These are phyloP conservation scores for Epinephelus lanceolatus DNA, from an alignment of 2,113 vertebrate species.

Conservation along the genomic window DNA sequence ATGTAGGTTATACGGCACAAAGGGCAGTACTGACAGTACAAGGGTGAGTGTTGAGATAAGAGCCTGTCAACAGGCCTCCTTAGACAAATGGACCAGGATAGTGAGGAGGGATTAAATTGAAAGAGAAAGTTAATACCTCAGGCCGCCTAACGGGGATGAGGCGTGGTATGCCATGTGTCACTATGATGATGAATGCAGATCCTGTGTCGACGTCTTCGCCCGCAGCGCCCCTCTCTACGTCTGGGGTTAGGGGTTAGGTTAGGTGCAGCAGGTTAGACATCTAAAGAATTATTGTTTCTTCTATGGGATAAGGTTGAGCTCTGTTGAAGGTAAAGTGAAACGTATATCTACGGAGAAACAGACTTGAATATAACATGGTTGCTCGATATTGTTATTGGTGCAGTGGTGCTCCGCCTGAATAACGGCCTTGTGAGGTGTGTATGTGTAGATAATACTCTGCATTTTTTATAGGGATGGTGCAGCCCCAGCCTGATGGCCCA, in stretches of 20 bases:
- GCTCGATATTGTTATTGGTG: neutral
- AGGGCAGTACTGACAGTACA: neutral
- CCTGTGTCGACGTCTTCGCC: neutral
- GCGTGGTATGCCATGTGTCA: neutral
- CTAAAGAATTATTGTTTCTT: neutral
- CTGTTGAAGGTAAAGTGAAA: neutral
- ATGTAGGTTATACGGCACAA: neutral
- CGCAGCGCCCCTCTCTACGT: neutral
- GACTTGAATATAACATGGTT: neutral
- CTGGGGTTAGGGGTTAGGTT: neutral
- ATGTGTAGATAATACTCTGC: neutral
- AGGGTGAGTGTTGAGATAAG: no score
- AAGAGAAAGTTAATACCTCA: constrained; percentile 47
- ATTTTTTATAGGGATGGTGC: constrained; percentile 81
- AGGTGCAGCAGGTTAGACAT: neutral
- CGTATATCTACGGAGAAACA: neutral
- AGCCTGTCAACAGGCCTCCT: neutral
- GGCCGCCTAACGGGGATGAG: neutral
- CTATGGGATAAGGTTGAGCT: neutral
- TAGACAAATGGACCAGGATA: rapidly evolving
- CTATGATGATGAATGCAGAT: neutral
- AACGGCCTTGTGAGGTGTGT: neutral
- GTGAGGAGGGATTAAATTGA: constrained; percentile 4
- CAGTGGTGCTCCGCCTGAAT: neutral
- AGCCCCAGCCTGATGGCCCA: constrained; percentile 85